Evolutionary conservation across 2,113 vertebrate genomes (phyloP).

Genomic region (Lepisosteus oculatus): DNA sequence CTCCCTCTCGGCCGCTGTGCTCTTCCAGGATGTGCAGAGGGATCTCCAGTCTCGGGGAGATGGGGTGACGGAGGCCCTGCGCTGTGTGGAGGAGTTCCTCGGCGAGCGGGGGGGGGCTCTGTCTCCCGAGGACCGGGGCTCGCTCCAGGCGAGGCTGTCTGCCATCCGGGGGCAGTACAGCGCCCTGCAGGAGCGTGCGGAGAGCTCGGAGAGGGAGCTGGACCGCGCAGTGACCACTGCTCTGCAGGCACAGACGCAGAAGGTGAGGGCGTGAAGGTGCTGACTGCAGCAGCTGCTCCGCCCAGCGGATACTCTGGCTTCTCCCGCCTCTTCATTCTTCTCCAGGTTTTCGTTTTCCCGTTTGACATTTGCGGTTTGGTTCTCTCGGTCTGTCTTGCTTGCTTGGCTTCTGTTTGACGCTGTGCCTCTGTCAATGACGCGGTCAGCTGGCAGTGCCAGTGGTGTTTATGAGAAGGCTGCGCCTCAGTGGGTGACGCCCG

Average conservation of each 20-base stretch:
- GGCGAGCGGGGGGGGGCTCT: slow-evolving; percentile 76
- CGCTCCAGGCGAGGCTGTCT: slow-evolving; percentile 67
- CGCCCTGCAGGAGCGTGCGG: slow-evolving; percentile 66
- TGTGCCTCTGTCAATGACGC: not conserved
- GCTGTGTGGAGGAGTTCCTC: slow-evolving; percentile 81
- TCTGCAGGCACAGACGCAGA: slow-evolving; percentile 85
- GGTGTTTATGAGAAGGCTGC: too few relatives aligned
- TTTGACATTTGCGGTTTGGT: not conserved
- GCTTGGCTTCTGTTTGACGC: not conserved
- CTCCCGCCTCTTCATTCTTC: not conserved
- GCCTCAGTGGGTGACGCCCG: not conserved
- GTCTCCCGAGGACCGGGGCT: slow-evolving; percentile 68
- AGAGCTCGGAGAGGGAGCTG: slow-evolving; percentile 72
- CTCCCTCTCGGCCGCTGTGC: not conserved
- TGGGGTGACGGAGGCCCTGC: slow-evolving; percentile 69
- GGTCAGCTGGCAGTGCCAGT: not conserved
- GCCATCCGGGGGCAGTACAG: slow-evolving; percentile 78
- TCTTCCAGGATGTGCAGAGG: slow-evolving; percentile 77
- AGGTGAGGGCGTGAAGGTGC: slow-evolving; percentile 61
- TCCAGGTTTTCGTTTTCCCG: not conserved
- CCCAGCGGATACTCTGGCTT: not conserved
- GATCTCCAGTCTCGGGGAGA: slow-evolving; percentile 70
- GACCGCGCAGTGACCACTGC: slow-evolving; percentile 76
- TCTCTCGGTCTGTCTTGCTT: not conserved
- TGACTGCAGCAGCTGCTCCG: too few relatives aligned